These are phyloP conservation scores for Cyanoderma ruficeps DNA, from an alignment of 2,113 vertebrate genomes.

Conservation along the genomic window DNA sequence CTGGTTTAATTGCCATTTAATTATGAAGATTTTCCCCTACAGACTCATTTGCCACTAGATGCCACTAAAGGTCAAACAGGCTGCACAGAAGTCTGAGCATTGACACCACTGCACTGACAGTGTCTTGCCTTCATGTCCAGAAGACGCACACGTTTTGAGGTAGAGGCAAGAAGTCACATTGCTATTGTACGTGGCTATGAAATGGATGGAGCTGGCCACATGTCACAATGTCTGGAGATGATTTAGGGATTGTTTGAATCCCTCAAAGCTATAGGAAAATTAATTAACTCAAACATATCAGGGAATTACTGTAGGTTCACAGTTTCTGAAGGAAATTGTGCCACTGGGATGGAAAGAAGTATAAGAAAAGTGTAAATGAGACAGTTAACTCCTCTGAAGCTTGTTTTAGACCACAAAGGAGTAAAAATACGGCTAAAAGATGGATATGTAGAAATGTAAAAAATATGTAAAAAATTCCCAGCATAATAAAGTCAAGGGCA, in stretches of 20 bases:
- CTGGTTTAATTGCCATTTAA: not conserved
- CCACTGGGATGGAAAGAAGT: not conserved
- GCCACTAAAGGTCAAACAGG: conserved; percentile 45
- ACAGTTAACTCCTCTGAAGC: not conserved
- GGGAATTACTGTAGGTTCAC: not conserved
- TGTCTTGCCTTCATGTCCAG: not conserved
- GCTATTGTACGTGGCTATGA: not conserved
- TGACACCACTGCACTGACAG: no score
- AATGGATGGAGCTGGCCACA: not conserved
- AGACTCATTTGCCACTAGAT: conserved; percentile 25
- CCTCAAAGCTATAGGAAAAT: not conserved
- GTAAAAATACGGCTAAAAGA: not conserved
- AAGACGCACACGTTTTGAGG: not conserved
- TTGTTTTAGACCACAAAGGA: not conserved
- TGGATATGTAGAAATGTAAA: not conserved
- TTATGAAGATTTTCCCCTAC: not conserved
- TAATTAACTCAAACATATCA: not conserved
- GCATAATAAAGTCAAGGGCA: not conserved
- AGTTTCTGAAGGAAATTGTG: not conserved
- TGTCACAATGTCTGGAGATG: not conserved
- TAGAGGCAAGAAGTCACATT: not conserved
- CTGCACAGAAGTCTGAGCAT: not conserved
- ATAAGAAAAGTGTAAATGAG: not conserved
- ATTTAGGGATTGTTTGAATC: not conserved
- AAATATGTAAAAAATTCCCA: not conserved